Percentiles rank a stretch among this genome's conserved stretches.
phyloP scores from a whole-genome alignment of 2,113 vertebrate genomes.

The Polypterus senegalus region DNA sequence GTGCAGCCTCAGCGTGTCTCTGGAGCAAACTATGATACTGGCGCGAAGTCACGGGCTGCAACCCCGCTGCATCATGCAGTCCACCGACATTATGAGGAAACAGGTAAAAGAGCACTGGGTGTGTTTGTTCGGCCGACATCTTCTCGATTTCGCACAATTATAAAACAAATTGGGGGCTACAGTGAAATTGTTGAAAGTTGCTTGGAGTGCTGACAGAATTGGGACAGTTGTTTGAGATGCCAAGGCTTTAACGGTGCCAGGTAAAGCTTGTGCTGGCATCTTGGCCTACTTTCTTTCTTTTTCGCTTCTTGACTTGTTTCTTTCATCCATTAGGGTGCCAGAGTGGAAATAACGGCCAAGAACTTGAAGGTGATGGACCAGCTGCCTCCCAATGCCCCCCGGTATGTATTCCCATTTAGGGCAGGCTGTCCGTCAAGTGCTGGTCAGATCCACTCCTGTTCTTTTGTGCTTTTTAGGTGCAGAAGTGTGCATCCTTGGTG shows the following conservation, averaged over 20 bases:
- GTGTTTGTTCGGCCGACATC: not conserved
- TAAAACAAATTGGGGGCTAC: no score
- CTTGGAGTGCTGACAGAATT: no score
- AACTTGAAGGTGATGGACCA: constrained; percentile 94
- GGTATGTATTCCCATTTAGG: constrained; percentile 46
- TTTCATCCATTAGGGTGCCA: constrained; percentile 64
- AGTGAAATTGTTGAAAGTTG: not conserved
- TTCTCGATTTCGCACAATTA: no score
- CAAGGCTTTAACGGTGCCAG: not conserved
- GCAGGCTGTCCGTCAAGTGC: no score
- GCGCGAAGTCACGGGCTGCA: constrained; percentile 82
- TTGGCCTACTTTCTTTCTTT: not conserved
- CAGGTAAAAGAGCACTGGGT: constrained; percentile 51
- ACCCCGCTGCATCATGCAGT: constrained; percentile 92
- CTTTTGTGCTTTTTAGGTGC: no score
- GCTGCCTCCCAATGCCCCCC: constrained; percentile 79
- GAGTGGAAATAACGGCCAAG: constrained; percentile 93
- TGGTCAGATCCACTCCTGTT: no score
- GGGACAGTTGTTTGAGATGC: not conserved
- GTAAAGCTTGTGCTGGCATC: not conserved
- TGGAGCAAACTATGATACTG: constrained; percentile 83
- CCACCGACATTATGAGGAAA: constrained; percentile 95
- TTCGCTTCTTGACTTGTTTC: not conserved
- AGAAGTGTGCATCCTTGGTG: no score
- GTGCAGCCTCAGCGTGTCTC: constrained; percentile 76